phyloP scores from a whole-genome alignment of 1,140 invertebrate genomes.

The Lysiphlebus fabarum region DNA sequence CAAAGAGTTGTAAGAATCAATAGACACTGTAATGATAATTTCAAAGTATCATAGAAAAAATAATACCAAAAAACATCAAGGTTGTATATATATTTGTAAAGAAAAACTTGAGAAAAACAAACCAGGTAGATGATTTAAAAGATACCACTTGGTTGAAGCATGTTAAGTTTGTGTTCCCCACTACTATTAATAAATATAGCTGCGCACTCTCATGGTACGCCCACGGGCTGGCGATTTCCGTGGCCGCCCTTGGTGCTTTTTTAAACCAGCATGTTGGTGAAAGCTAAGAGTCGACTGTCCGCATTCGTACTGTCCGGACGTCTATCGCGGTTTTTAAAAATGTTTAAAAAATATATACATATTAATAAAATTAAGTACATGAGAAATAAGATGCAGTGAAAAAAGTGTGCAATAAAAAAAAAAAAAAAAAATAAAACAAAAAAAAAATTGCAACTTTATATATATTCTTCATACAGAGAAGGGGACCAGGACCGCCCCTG shows the following conservation, averaged over 20 bases:
- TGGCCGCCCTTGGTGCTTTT: slow-evolving; percentile 26
- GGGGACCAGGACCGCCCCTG: slow-evolving; percentile 47
- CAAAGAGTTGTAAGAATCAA: too few species aligned
- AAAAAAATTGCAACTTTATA: slow-evolving; percentile 10
- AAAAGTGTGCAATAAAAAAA: not conserved
- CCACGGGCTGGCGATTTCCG: slow-evolving; percentile 32
- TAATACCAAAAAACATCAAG: too few species aligned
- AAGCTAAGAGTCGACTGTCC: slow-evolving; percentile 26
- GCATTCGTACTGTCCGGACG: slow-evolving; percentile 40
- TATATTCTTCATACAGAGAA: slow-evolving; percentile 9
- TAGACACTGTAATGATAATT: too few species aligned
- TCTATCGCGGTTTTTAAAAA: slow-evolving; percentile 13
- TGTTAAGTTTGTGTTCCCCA: slow-evolving; percentile 22
- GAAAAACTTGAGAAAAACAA: not conserved
- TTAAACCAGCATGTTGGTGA: slow-evolving; percentile 18
- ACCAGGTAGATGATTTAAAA: not conserved
- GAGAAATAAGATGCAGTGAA: slow-evolving; percentile 9
- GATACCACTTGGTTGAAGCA: slow-evolving; percentile 27
- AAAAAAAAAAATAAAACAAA: slow-evolving; percentile 1
- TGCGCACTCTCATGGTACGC: slow-evolving; percentile 41
- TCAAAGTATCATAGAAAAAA: too few species aligned
- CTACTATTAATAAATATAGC: slow-evolving; percentile 8
- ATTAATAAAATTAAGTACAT: slow-evolving; percentile 7
- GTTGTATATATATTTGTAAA: too few species aligned
- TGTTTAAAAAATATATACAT: slow-evolving; percentile 12